Base-by-base conservation (phyloP, 2,888 invertebrate species). In the Drosophila borborema region DNA sequence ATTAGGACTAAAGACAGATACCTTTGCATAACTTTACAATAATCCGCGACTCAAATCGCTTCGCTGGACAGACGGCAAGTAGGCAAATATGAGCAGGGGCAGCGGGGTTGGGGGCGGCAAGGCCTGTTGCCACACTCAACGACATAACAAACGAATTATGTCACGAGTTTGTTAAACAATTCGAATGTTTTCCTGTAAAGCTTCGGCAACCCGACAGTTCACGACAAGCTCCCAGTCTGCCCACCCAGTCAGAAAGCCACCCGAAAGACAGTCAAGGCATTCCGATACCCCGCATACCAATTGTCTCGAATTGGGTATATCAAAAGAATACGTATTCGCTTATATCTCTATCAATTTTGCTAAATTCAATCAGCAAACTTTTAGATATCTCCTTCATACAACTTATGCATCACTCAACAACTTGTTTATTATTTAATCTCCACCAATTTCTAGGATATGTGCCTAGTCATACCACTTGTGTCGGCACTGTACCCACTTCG, bases 151-250 rank as follows among this genome's bases (percentile, higher is more conserved):
- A 78, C 83, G 80, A 83, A 83, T 83, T 86, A 82, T 83, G 83
- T 65, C 86, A 78, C 80, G 88, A 87, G 77, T 82, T 82, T 82
- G 82, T 80, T 81, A 81, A 81, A 81, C 81, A 81, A 81, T 81
- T 81, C 74, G 81, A 81, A 81, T 80, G 80, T 74, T 81, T 81
- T 77, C 80, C 67, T 76, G 65, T 58, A 49, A 51, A 59, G 62
- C 66, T 36, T 48, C 51, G 51, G 14, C 49, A 23, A n/a, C 40
- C 46, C 31, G 28, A 36, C 36, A n/a, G 59, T 34, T 40, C 41
- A 58, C 34, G 40, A 63, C 72, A 58, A 20, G 28, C 45, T 8
- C 14, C 66, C 67, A 28, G 28, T 28, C 28, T 6, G 12, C 54
- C 36, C 71, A 41, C 9, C 45, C 74, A 74, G 77, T 63, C 74